phyloP scores from a whole-genome alignment of 35 echinoderm and acorn worm genomes.

The Amphiura filiformis region DNA sequence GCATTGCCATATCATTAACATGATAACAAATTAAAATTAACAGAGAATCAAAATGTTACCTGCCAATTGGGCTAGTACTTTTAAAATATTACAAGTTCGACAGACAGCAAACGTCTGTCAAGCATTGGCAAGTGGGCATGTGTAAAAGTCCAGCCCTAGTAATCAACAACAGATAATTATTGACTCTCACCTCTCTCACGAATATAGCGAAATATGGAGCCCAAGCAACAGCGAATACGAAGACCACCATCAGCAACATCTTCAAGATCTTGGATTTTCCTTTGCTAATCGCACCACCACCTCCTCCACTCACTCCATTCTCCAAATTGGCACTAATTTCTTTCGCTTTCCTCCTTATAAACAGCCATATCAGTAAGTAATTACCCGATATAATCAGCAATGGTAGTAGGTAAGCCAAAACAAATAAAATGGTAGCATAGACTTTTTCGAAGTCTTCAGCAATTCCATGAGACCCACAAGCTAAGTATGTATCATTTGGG shows the following conservation, averaged over 20 bases:
- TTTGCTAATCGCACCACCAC: background rate
- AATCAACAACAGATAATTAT: no score
- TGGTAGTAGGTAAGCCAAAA: constrained; percentile 30
- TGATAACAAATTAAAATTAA: no score
- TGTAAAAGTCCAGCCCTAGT: no score
- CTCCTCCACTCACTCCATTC: background rate
- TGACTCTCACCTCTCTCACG: constrained; percentile 53
- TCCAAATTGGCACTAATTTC: background rate
- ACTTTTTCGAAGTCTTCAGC: constrained; percentile 43
- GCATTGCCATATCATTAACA: no score
- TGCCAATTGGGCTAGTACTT: no score
- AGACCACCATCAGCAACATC: constrained; percentile 43
- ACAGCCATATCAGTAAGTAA: constrained; percentile 24
- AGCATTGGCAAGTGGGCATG: no score
- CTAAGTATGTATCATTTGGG: constrained; percentile 17
- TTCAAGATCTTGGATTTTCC: constrained; percentile 33
- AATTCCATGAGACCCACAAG: constrained; percentile 56
- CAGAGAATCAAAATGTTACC: no score
- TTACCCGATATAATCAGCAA: constrained; percentile 34
- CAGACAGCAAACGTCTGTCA: no score
- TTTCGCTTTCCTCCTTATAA: constrained; percentile 10
- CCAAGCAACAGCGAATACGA: constrained; percentile 40
- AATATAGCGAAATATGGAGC: constrained; percentile 60
- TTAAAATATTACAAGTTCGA: no score
- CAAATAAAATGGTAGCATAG: constrained; percentile 36